Evolutionary conservation across 2,113 vertebrate genomes (phyloP), one percentile per base, ranked within the genome.

Genomic region (Tragelaphus strepsiceros): DNA sequence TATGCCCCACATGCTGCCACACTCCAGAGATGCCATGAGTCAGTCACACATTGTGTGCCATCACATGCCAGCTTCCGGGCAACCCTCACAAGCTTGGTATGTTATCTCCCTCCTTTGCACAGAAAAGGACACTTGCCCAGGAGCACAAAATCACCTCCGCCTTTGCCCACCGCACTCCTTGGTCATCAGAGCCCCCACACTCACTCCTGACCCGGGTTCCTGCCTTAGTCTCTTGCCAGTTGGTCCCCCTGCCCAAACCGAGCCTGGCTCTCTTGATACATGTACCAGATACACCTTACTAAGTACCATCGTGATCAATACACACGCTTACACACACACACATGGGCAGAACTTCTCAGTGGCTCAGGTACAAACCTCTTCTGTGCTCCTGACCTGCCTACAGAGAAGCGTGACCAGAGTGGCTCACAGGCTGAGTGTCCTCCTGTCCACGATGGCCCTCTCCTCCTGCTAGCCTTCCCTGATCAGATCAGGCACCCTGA

Each of bases 31-130:
- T 3, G 8, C 24, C 56, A 1, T n/a, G 16, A 24, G 46, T 24
- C 35, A 54, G 61, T 28, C 53, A 7, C 2, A 17, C 1, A 7
- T 24, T 12, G 0, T 10, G 43, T 1, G 3, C 43, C 12, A 4
- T 46, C 15, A 8, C 1, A 2, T 9, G 0, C 16, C 67, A 10
- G 49, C 92, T 80, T 49, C 81, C 1, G 17, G 22, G 24, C 14
- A 43, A 26, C 30, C 22, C 17, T 32, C 16, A 19, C 3, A 51
- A 53, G 58, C 32, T 46, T 1, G 0, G 51, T 21, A 21, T 5
- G 10, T 21, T 5, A 19, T 7, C 80, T 10, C 2, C 32, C 22
- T 92, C 39, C 80, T 82, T 13, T 7, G 4, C 16, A 51, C 43
- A 71, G n/a, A 32, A 82, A 62, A 58, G 35, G 39, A 81, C 16